Percentiles rank a stretch among this genome's conserved stretches.
phyloP scores from a whole-genome alignment of 35 echinoderm and acorn worm species.

The Acanthaster planci region DNA sequence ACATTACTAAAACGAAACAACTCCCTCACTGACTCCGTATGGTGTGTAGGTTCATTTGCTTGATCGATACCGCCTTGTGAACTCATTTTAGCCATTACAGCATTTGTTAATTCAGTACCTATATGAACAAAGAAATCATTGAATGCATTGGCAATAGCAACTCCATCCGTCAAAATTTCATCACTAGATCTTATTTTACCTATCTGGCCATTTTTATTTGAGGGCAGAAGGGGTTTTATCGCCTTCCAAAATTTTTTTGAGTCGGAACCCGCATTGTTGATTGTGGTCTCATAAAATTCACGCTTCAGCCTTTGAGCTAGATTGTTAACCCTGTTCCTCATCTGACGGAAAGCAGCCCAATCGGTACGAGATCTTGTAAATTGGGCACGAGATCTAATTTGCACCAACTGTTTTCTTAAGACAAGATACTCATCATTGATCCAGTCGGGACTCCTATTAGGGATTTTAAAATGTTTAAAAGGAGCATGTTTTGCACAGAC shows the following conservation, averaged over 20 bases:
- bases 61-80: no score
- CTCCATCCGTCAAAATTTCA: not conserved
- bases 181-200: not conserved
- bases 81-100: no score
- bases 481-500: no score
- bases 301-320: no score
- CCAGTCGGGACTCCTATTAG: not conserved
- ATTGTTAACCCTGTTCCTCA: not conserved
- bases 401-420: not conserved
- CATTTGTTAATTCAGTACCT: no score
- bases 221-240: not conserved
- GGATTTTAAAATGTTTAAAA: no score
- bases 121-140: not conserved
- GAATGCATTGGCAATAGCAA: not conserved
- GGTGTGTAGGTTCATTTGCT: no score
- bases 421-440: conserved; percentile 5
- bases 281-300: not conserved
- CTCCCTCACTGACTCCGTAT: not conserved
- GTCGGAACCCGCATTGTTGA: not conserved
- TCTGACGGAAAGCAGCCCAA: not conserved
- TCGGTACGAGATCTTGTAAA: not conserved
- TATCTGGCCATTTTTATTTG: not conserved
- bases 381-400: not conserved
- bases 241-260: not conserved
- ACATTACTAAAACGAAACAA: conserved; percentile 15